Evolutionary conservation across 2,113 vertebrate genomes (phyloP).

Genomic region (Sylvia atricapilla): DNA sequence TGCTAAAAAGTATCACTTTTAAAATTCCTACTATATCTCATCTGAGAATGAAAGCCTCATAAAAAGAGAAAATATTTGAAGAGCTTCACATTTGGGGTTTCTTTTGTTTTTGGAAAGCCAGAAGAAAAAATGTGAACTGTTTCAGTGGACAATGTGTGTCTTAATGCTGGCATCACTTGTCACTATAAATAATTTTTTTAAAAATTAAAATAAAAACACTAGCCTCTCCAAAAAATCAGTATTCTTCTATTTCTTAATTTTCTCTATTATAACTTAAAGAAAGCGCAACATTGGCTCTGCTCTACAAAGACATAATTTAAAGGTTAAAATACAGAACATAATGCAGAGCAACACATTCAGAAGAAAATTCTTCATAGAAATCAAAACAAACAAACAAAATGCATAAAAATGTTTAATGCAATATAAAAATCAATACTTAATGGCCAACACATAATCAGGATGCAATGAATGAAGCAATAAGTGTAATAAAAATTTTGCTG

Average conservation of each 20-base stretch:
- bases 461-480: background rate
- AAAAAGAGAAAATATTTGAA: background rate
- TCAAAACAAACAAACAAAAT: background rate
- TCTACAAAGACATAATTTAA: background rate
- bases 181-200: background rate
- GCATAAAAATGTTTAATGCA: background rate
- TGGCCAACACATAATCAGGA: background rate
- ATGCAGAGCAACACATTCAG: background rate
- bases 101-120: background rate
- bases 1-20: background rate
- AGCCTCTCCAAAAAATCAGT: background rate
- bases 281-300: background rate
- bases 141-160: background rate
- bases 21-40: background rate
- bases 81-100: background rate
- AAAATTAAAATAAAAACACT: background rate
- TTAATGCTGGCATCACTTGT: background rate
- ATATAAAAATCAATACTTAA: conserved; percentile 42
- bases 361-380: background rate
- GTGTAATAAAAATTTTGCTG: background rate
- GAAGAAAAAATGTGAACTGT: background rate
- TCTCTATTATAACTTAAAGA: background rate
- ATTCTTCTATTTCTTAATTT: background rate
- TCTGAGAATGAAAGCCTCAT: background rate
- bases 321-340: background rate